Base-by-base conservation (phyloP, 2,888 invertebrate genomes). In the Spilosoma lubricipeda region DNA sequence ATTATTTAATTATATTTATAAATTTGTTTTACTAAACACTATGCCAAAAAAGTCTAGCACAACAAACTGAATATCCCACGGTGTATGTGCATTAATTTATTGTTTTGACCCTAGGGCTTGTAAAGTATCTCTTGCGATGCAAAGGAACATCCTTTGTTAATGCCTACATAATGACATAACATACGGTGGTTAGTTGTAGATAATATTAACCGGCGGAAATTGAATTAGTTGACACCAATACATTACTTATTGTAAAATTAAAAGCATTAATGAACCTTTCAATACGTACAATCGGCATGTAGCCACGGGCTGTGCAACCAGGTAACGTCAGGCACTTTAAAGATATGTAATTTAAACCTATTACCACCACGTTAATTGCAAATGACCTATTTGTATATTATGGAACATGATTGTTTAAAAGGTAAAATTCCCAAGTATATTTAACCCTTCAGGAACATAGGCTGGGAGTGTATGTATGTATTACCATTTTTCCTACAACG, bases 11-110 rank as follows among this genome's bases (percentile, higher is more conserved):
- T n/a, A 33, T 33, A 33, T 33, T 33, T 4, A 64, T 56, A 42
- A 18, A 48, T 13, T 23, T 67, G 59, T 67, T 59, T 42, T 59
- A 45, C 15, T 72, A n/a, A n/a, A n/a, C n/a, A n/a, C 13, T 33
- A 33, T 18, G 30, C 56, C 36, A 66, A 56, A 56, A 30, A 67
- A 66, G 59, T 23, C 30, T 30, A 66, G 15, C 36, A 52, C 9
- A 52, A 70, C 1, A 27, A 33, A 11, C 59, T 1, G 68, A 36
- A 48, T 69, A 18, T 75, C 70, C 68, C 72, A 75, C 75, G 75
- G 39, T 68, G 4, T 68, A 18, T 39, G 59, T 39, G 39, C 36
- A 66, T 72, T 63, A 70, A 45, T 23, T 15, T 45, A 23, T 23
- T 30, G 64, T 64, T 56, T 11, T 70, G 63, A 45, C 45, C 45